Evolutionary conservation across 2,797 vertebrate genomes (phyloP).

Genomic region (Sebastes itinus): DNA sequence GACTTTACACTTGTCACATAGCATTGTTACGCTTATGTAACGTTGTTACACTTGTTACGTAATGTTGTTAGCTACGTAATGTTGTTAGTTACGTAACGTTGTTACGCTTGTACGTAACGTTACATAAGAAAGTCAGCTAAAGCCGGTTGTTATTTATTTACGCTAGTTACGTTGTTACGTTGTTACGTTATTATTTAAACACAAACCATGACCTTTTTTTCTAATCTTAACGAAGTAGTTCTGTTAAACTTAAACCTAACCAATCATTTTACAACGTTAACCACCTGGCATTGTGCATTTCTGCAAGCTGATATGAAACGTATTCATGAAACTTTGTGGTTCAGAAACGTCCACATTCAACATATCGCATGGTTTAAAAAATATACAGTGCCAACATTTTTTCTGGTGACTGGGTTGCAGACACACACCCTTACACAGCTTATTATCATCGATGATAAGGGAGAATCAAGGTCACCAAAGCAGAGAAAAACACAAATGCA

Average conservation of each 20-base stretch:
- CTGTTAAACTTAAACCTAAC: background rate
- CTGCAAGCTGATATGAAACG: background rate
- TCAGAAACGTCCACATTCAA: no score
- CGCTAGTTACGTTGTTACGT: background rate
- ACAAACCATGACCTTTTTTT: background rate
- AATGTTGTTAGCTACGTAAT: no score
- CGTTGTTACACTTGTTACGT: background rate
- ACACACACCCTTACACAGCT: background rate
- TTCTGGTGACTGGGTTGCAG: no score
- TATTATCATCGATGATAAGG: background rate
- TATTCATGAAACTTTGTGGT: background rate
- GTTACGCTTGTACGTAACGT: background rate
- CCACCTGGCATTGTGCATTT: background rate
- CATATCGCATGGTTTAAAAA: no score
- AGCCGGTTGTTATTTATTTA: background rate
- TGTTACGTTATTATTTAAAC: background rate
- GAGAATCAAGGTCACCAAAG: conserved; percentile 15
- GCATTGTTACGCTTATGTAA: background rate
- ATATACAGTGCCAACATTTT: no score
- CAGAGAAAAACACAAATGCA: background rate
- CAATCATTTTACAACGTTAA: background rate
- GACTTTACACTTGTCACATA: no score
- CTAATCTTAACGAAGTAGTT: background rate
- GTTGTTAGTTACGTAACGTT: no score
- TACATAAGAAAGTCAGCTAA: background rate